phyloP scores from a whole-genome alignment of 2,797 vertebrate species.

The Xiphorhynchus erythropygius region DNA sequence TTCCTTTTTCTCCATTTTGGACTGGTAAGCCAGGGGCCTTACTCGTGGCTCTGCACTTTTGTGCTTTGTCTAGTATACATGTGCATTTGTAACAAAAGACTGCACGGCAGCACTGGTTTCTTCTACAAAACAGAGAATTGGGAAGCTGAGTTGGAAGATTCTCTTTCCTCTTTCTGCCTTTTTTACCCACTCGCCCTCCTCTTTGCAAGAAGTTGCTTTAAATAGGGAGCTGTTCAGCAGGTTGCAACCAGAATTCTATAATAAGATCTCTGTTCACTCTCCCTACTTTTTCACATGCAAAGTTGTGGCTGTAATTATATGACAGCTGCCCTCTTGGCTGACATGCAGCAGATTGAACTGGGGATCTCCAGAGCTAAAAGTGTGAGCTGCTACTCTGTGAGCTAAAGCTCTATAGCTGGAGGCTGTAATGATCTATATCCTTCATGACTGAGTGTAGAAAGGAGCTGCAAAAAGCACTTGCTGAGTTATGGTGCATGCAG shows the following conservation, averaged over 20 bases:
- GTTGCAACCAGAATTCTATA: slow-evolving; percentile 63
- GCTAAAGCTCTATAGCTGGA: slow-evolving; percentile 61
- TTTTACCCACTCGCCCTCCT: background rate
- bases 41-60: background rate
- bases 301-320: slow-evolving; percentile 68
- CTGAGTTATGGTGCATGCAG: slow-evolving; percentile 3
- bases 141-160: background rate
- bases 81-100: background rate
- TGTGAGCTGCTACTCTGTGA: slow-evolving; percentile 62
- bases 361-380: slow-evolving; percentile 68
- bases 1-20: background rate
- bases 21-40: background rate
- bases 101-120: background rate
- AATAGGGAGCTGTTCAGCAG: slow-evolving; percentile 54
- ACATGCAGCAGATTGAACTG: slow-evolving; percentile 69
- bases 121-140: background rate
- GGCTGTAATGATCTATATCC: slow-evolving; percentile 64
- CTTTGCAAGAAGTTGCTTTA: slow-evolving; percentile 45
- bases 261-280: slow-evolving; percentile 32
- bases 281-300: slow-evolving; percentile 67
- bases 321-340: slow-evolving; percentile 71
- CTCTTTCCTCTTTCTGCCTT: background rate
- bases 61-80: background rate
- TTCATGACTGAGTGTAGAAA: slow-evolving; percentile 47
- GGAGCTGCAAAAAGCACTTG: slow-evolving; percentile 50